Evolutionary conservation across 2,888 invertebrate species (phyloP), one percentile per base, ranked within the genome.

Genomic region (Euzophera pinguis): DNA sequence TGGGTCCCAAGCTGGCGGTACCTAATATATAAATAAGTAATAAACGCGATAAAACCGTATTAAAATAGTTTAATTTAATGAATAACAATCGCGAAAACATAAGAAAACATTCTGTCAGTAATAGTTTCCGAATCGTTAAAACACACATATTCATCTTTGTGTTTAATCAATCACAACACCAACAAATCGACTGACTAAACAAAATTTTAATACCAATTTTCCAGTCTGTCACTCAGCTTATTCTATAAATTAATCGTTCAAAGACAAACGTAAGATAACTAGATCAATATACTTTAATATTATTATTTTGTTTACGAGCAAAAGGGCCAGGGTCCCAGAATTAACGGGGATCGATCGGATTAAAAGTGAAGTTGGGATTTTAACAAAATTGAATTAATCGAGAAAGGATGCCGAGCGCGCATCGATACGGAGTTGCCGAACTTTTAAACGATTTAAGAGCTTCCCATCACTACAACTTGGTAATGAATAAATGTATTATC

Each of bases 251-350:
- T 50, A 50, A 50, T 41, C 39, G 49, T 29, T 48, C 29, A 32
- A 50, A 50, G 49, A 50, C 39, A 48, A 50, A 54, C 56, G 32
- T 52, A 56, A 53, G 56, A 50, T 80, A 82, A 81, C 75, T 70
- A 67, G 80, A 85, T 84, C 84, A 86, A 86, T 86, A 84, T 74
- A 80, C 74, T 73, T 75, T 84, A 83, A 88, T 74, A 83, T 87
- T 83, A 84, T 75, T 73, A 75, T 80, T 75, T 77, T 82, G 81
- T 83, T 82, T 67, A 64, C 66, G 64, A 69, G 68, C 13, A 35
- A 51, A 43, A 69, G 69, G 73, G 72, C 67, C 63, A 62, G 65
- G 68, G 64, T 65, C 62, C 50, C 34, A 22, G 48, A 60, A 68
- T 72, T 75, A 69, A 68, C 67, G 62, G 69, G 75, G 76, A 81